These are phyloP conservation scores for Cataglyphis rosenhaueri DNA, from an alignment of 2,888 invertebrate species.

Conservation along the genomic window DNA sequence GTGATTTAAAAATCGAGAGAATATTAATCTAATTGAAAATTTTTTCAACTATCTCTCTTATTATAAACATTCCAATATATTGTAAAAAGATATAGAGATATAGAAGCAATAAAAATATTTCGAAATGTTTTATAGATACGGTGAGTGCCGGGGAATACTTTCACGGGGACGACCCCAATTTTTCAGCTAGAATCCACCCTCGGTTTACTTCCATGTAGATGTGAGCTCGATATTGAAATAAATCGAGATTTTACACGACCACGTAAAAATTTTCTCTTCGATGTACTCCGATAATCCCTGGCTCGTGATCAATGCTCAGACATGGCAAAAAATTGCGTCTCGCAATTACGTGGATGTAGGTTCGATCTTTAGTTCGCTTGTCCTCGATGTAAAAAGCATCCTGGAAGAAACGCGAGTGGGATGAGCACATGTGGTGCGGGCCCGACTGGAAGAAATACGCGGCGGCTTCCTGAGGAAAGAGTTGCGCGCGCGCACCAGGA, in stretches of 20 bases:
- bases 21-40: neutral
- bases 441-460: constrained; percentile 41
- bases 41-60: neutral
- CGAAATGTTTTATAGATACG: neutral
- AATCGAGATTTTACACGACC: neutral
- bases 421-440: constrained; percentile 56
- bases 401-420: constrained; percentile 8
- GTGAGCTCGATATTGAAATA: constrained; percentile 29
- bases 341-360: constrained; percentile 40
- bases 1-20: neutral
- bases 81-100: neutral
- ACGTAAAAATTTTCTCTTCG: constrained; percentile 2
- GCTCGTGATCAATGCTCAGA: constrained; percentile 17
- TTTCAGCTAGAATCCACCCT: neutral
- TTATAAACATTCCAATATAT: neutral
- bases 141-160: neutral
- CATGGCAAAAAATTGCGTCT: constrained; percentile 21
- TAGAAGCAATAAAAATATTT: neutral
- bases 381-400: constrained; percentile 11
- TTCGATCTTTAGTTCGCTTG: constrained; percentile 30
- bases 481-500: constrained; percentile 20
- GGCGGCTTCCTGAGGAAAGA: constrained; percentile 41
- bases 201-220: constrained; percentile 3
- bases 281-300: neutral
- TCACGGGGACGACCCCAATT: neutral